Base-by-base conservation (phyloP, 2,797 vertebrate species). In the Enteromius treurensis region DNA sequence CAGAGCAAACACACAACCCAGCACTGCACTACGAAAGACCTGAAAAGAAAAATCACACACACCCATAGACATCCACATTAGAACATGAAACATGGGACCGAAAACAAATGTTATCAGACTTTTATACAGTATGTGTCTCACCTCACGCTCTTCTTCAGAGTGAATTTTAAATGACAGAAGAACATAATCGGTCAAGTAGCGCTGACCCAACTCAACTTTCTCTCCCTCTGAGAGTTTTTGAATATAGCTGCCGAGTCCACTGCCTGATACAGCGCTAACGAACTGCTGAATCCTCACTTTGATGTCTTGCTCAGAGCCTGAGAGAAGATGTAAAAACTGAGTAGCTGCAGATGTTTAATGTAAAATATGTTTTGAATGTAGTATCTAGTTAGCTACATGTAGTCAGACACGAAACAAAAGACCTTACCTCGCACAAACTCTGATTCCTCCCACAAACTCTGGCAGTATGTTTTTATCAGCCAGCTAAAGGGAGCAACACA, bases 391-490 rank as follows among this genome's bases (percentile, higher is more conserved):
- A 23, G 14, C 29, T 45, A 32, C 34, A 32, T 17, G 32, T 29
- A 13, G 23, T 9, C 5, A 64, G 15, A 37, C 23, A n/a, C 8
- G 45, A 40, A 69, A 15, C 26, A 40, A 49, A 53, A 71, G 1
- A 17, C 23, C 76, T 82, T 32, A 94, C 94, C 92, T 91, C 90
- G 92, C 62, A 92, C 86, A 67, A 93, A 94, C 62, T 94, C 91
- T 0, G 93, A 92, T 84, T 95, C 95, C 51, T 92, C 93, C 94
- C 94, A 95, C 45, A 95, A 85, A 23, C 82, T 90, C 11, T 95
- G 88, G 3, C 93, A 91, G 17, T 92, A 85, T 29, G 37, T 1
- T 47, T 4, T 91, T 79, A 95, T 71, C 17, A 93, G 88, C 94
- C 94, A 95, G 86, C 94, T 94, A 86, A 95, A 95, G 0, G 93